These are phyloP conservation scores for Arizona elegans DNA, from an alignment of 2,113 vertebrate species.

Conservation along the genomic window DNA sequence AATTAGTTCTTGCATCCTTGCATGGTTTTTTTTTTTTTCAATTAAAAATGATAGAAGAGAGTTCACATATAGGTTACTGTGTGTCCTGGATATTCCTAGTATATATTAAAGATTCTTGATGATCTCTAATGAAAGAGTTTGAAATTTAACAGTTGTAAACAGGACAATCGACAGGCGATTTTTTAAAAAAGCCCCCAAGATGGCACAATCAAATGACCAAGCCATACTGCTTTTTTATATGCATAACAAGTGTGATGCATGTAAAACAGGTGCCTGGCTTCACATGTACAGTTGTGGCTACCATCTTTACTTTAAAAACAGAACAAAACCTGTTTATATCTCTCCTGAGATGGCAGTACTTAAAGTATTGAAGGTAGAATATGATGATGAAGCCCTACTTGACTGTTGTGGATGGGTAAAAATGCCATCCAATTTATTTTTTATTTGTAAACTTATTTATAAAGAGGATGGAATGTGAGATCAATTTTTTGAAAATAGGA, in stretches of 20 bases:
- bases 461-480: neutral
- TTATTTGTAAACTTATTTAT: neutral
- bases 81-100: neutral
- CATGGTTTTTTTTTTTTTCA: neutral
- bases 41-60: neutral
- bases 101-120: neutral
- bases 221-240: neutral
- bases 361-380: neutral
- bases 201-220: neutral
- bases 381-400: neutral
- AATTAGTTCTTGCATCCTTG: neutral
- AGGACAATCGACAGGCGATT: neutral
- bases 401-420: neutral
- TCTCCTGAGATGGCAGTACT: neutral
- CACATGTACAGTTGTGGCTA: neutral
- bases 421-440: neutral
- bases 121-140: neutral
- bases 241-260: neutral
- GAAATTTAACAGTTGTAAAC: neutral
- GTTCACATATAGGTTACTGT: neutral
- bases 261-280: neutral
- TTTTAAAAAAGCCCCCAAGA: neutral
- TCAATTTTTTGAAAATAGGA: neutral
- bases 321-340: neutral
- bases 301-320: neutral